These are phyloP conservation scores for Mionectes macconnelli DNA, from an alignment of 2,113 vertebrate genomes.

Conservation along the genomic window DNA sequence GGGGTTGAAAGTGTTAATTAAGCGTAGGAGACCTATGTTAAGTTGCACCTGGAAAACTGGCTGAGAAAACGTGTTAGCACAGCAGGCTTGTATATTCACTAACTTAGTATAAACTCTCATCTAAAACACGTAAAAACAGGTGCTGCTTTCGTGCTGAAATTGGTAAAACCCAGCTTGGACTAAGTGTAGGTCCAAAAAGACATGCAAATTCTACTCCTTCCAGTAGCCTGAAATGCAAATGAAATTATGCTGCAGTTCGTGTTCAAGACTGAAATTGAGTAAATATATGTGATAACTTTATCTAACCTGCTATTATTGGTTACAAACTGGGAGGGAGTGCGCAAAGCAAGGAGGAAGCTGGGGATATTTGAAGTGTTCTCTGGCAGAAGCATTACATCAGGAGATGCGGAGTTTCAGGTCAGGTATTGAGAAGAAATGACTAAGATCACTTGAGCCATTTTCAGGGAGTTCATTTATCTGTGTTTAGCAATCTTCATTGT, in stretches of 20 bases:
- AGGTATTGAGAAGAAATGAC: background rate
- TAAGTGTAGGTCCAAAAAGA: background rate
- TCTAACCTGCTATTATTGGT: background rate
- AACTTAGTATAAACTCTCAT: background rate
- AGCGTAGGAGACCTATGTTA: rapidly evolving
- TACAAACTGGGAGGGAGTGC: background rate
- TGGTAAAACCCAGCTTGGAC: background rate
- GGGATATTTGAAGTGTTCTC: background rate
- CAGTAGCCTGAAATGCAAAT: background rate
- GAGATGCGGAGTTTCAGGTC: background rate
- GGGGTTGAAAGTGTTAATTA: background rate
- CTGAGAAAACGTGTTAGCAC: background rate
- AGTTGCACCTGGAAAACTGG: background rate
- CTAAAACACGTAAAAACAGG: background rate
- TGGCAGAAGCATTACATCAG: background rate
- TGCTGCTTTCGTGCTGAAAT: background rate
- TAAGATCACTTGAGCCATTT: background rate
- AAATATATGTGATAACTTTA: background rate
- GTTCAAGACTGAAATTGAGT: background rate
- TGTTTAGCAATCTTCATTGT: background rate
- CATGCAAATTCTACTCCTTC: background rate
- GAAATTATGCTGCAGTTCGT: background rate
- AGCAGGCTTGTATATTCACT: background rate
- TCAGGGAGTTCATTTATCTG: background rate
- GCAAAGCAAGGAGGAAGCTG: background rate